Conservation (phyloP, 2,113 vertebrate genomes). For the Melanerpes aurifrons region DNA sequence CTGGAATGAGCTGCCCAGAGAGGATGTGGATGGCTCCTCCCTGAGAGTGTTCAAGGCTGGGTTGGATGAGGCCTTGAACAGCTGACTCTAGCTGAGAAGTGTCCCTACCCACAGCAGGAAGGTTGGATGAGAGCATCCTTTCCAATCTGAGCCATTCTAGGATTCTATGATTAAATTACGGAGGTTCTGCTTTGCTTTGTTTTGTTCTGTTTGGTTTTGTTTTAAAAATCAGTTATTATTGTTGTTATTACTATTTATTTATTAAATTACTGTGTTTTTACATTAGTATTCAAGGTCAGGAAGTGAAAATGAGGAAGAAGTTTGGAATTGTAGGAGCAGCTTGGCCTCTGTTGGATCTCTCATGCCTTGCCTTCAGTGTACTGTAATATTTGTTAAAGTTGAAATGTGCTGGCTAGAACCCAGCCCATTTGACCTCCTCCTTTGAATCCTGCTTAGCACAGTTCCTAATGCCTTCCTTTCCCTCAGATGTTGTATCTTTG, state of each 20-base stretch:
- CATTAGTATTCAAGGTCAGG: background rate
- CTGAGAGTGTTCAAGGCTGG: too few relatives aligned
- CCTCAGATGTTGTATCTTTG: background rate
- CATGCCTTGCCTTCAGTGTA: background rate
- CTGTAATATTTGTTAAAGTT: background rate
- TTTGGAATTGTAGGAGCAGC: background rate
- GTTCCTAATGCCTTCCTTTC: background rate
- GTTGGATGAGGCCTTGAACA: too few relatives aligned
- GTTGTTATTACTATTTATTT: background rate
- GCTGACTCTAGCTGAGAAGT: too few relatives aligned
- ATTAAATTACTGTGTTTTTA: background rate
- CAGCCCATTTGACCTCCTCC: background rate
- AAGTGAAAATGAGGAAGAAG: background rate
- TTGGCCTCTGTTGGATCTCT: background rate
- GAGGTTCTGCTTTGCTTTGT: too few relatives aligned
- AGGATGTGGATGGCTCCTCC: too few relatives aligned
- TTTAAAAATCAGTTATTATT: too few relatives aligned
- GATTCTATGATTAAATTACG: too few relatives aligned
- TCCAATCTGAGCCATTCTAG: too few relatives aligned
- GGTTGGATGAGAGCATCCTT: too few relatives aligned
- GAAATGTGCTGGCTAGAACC: background rate
- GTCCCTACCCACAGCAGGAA: too few relatives aligned
- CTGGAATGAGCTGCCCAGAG: too few relatives aligned
- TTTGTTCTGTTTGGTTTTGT: too few relatives aligned
- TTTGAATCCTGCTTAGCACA: background rate